Conservation (phyloP, 2,113 vertebrate species). For the Corvus hawaiiensis region DNA sequence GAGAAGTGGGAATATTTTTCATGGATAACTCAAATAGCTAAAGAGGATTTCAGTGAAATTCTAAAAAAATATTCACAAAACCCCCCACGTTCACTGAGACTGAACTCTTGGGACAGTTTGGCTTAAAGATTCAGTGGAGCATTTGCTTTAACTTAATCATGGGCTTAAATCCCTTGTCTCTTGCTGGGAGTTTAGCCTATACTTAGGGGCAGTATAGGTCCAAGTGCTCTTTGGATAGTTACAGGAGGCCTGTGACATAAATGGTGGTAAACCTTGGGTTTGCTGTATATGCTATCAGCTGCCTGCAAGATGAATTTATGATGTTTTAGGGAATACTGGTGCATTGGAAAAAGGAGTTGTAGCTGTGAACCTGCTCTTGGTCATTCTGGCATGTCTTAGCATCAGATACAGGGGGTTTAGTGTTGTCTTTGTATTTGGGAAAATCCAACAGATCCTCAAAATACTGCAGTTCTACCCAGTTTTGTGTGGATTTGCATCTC, state of each 20-base stretch:
- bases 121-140: background rate
- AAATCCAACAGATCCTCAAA: background rate
- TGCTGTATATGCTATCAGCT: background rate
- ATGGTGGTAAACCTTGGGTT: background rate
- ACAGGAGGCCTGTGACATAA: background rate
- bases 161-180: background rate
- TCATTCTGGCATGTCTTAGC: background rate
- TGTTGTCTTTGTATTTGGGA: background rate
- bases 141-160: background rate
- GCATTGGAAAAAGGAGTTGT: background rate
- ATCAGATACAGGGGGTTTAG: rapidly evolving
- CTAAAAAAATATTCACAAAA: background rate
- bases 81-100: background rate
- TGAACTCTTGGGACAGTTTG: background rate
- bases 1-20: background rate
- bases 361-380: background rate
- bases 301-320: background rate
- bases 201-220: background rate
- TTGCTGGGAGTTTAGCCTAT: background rate
- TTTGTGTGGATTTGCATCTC: background rate
- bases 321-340: background rate
- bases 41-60: slow-evolving; percentile 3
- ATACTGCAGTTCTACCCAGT: background rate
- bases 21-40: background rate
- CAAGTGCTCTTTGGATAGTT: background rate